Conservation (phyloP, 2,113 vertebrate genomes). For the Spermophilus dauricus region DNA sequence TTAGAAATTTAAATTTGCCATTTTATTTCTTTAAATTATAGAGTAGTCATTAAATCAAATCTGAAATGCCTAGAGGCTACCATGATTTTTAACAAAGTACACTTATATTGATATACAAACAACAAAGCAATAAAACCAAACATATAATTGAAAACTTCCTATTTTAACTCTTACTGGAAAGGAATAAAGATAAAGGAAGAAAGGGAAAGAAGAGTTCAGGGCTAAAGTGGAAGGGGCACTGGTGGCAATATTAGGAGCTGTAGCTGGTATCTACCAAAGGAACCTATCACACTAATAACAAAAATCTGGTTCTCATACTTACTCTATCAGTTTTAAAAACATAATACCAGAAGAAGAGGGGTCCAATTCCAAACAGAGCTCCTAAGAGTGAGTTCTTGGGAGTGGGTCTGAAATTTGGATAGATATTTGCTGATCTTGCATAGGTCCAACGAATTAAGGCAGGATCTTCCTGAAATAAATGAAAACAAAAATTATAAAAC, state of each 20-base stretch:
- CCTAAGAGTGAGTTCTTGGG: slow-evolving; percentile 93
- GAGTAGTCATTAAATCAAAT: slow-evolving; percentile 45
- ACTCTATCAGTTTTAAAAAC: slow-evolving; percentile 92
- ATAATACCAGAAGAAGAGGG: slow-evolving; percentile 88
- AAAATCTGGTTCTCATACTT: slow-evolving; percentile 74
- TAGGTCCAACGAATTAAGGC: slow-evolving; percentile 93
- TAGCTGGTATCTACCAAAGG: not conserved
- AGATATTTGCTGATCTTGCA: slow-evolving; percentile 89
- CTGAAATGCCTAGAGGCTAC: slow-evolving; percentile 31
- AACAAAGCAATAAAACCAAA: slow-evolving; percentile 54
- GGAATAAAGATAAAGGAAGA: not conserved
- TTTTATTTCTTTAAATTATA: slow-evolving; percentile 34
- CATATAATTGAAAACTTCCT: not conserved
- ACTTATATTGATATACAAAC: not conserved
- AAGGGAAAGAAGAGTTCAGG: not conserved
- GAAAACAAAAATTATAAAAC: slow-evolving; percentile 24
- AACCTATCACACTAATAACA: not conserved
- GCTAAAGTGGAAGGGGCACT: not conserved
- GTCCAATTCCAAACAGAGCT: slow-evolving; percentile 85
- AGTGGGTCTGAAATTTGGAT: slow-evolving; percentile 90
- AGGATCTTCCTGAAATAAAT: slow-evolving; percentile 92
- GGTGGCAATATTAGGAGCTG: no score
- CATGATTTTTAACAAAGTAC: slow-evolving; percentile 32
- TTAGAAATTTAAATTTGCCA: slow-evolving; percentile 54
- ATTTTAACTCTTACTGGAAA: not conserved